Conservation (phyloP, 1,140 invertebrate genomes). For the Brachionus manjavacas region DNA sequence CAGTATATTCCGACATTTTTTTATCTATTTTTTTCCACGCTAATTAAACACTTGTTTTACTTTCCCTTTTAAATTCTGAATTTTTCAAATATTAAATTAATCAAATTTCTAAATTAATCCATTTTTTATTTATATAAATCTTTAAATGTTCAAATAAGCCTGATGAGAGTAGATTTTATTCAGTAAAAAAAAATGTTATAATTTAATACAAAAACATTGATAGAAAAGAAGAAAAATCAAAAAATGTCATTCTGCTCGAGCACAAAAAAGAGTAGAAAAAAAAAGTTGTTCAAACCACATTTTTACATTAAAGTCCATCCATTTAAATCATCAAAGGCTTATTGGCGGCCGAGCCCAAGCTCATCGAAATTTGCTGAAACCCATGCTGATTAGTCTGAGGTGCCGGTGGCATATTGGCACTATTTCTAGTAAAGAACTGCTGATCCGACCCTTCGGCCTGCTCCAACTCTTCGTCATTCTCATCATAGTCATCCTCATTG, state of each 20-base stretch:
- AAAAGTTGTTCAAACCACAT: neutral
- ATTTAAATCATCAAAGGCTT: conserved; percentile 3
- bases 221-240: neutral
- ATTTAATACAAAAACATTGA: neutral
- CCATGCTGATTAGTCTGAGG: neutral
- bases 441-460: neutral
- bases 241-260: neutral
- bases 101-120: too few relatives aligned
- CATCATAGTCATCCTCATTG: neutral
- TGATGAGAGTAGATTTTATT: too few relatives aligned
- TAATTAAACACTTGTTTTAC: too few relatives aligned
- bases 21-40: too few relatives aligned
- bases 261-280: neutral
- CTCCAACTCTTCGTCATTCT: neutral
- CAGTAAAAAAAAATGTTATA: neutral
- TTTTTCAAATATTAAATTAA: too few relatives aligned
- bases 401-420: neutral
- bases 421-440: neutral
- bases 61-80: too few relatives aligned
- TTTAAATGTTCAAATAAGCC: too few relatives aligned
- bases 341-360: neutral
- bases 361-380: neutral
- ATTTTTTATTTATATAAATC: too few relatives aligned
- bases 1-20: too few relatives aligned
- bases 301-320: neutral